Evolutionary conservation across 2,888 invertebrate species (phyloP).

Genomic region (Cynaeus angustus): DNA sequence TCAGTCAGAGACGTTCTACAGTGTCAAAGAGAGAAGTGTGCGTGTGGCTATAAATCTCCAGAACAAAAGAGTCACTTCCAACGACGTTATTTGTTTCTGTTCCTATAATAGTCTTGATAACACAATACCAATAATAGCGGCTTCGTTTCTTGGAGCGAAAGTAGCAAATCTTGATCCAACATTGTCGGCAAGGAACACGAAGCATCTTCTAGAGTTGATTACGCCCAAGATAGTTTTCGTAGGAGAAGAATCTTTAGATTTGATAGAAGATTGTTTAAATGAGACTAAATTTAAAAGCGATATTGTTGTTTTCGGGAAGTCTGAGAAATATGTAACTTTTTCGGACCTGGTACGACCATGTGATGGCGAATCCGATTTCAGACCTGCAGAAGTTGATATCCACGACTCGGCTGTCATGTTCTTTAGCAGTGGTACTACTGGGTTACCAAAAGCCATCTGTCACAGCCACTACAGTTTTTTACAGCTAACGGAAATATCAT

Average conservation of each 20-base stretch:
- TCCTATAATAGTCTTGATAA: constrained; percentile 71
- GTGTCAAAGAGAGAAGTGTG: constrained; percentile 65
- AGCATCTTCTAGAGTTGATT: constrained; percentile 57
- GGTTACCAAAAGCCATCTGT: constrained; percentile 63
- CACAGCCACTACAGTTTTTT: constrained; percentile 54
- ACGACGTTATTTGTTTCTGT: constrained; percentile 72
- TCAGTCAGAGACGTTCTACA: not conserved
- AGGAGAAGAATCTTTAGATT: not conserved
- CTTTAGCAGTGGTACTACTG: constrained; percentile 67
- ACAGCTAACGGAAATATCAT: constrained; percentile 19
- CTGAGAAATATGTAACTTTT: constrained; percentile 50
- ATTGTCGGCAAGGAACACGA: constrained; percentile 55
- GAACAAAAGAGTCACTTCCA: constrained; percentile 67
- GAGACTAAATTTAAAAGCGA: constrained; percentile 48
- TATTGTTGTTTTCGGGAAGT: constrained; percentile 58
- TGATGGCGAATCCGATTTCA: constrained; percentile 36
- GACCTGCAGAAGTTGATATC: not conserved
- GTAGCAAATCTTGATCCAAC: constrained; percentile 61
- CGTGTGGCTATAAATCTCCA: constrained; percentile 70
- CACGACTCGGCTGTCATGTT: constrained; percentile 53
- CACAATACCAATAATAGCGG: constrained; percentile 71
- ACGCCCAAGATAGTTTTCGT: constrained; percentile 55
- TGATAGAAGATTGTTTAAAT: constrained; percentile 53
- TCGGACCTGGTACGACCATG: constrained; percentile 35
- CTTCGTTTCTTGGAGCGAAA: constrained; percentile 70